A percentile compares a stretch with the other conserved stretches of the same genome.
Conservation (phyloP, 2,888 invertebrate species). For the Diaperis boleti region DNA sequence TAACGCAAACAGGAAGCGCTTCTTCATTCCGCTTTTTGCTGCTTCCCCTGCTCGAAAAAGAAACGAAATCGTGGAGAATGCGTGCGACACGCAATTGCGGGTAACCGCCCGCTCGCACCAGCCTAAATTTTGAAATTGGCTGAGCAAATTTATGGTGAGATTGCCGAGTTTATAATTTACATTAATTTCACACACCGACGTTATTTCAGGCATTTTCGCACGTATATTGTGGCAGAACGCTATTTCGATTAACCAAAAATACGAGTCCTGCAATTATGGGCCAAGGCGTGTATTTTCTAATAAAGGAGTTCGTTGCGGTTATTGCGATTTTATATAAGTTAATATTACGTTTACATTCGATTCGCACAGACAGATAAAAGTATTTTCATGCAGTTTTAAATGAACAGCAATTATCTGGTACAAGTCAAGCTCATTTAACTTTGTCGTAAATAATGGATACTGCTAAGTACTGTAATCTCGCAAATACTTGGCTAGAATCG, state of each 20-base stretch:
- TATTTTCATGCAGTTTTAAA: too few species aligned
- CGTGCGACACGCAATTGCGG: slow-evolving; percentile 31
- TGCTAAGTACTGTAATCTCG: too few species aligned
- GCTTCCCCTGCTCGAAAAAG: background rate
- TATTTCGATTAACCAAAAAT: slow-evolving; percentile 3
- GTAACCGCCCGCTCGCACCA: slow-evolving; percentile 26
- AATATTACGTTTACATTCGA: too few species aligned
- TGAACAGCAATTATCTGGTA: too few species aligned
- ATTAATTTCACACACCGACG: slow-evolving; percentile 21
- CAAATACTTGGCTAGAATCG: too few species aligned
- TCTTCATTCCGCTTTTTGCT: slow-evolving; percentile 17
- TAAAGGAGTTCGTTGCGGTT: background rate
- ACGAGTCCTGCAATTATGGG: background rate
- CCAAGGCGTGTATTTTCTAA: background rate
- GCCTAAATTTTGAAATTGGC: slow-evolving; percentile 29
- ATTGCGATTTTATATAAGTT: too few species aligned
- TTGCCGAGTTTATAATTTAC: slow-evolving; percentile 28
- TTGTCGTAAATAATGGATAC: too few species aligned
- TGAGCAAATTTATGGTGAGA: slow-evolving; percentile 27
- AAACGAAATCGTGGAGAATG: slow-evolving; percentile 15
- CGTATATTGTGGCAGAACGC: background rate
- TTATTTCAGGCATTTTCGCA: background rate
- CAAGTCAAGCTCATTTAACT: too few species aligned
- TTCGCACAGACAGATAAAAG: too few species aligned
- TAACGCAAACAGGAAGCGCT: slow-evolving; percentile 1